These are phyloP conservation scores for Anolis carolinensis DNA, from an alignment of 2,113 vertebrate species.

Conservation along the genomic window DNA sequence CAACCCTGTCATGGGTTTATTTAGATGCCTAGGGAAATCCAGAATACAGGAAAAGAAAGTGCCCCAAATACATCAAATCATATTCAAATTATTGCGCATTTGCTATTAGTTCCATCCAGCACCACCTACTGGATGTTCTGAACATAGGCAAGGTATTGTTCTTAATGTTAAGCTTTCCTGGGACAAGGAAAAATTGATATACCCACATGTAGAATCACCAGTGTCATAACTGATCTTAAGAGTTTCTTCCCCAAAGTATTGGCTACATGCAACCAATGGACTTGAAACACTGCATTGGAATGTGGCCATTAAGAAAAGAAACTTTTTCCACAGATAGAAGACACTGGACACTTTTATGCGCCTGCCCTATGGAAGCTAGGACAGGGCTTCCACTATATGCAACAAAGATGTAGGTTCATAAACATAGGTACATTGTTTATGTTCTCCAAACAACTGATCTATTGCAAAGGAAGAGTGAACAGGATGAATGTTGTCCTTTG, in stretches of 20 bases:
- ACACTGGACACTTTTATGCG: background rate
- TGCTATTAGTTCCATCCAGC: background rate
- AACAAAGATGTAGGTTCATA: background rate
- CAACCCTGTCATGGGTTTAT: background rate
- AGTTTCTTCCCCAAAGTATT: background rate
- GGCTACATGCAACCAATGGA: background rate
- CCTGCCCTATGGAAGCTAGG: background rate
- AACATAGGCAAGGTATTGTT: background rate
- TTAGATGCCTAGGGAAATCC: background rate
- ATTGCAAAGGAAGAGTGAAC: background rate
- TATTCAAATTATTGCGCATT: background rate
- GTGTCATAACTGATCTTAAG: slow-evolving; percentile 19
- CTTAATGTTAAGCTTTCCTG: background rate
- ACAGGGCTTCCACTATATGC: too few species aligned
- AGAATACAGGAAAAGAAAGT: background rate
- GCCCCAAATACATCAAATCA: background rate
- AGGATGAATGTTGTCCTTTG: background rate
- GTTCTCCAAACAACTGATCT: background rate
- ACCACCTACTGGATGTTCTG: background rate
- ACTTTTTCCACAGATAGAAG: background rate
- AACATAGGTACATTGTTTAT: background rate
- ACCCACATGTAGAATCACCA: too few species aligned
- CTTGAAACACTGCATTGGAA: too few species aligned
- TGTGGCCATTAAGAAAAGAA: background rate
- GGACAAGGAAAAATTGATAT: background rate